These are phyloP conservation scores for Drosophila incognita DNA, from an alignment of 2,888 invertebrate species.

Conservation along the genomic window DNA sequence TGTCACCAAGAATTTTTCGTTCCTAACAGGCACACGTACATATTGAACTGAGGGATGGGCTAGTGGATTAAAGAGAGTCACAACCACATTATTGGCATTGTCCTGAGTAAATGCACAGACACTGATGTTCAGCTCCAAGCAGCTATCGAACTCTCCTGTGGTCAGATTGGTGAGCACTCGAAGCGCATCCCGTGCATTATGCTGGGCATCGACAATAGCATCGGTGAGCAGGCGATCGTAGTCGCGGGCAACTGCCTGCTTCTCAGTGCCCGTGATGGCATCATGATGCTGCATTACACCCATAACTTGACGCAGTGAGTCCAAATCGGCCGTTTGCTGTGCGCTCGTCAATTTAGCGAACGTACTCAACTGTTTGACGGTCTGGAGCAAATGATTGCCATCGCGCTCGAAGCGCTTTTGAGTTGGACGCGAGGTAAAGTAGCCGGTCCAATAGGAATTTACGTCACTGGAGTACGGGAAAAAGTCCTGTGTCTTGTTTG, in stretches of 20 bases:
- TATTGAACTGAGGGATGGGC: constrained; percentile 87
- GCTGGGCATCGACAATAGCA: constrained; percentile 88
- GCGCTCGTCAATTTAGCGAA: constrained; percentile 85
- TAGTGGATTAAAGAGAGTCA: constrained; percentile 93
- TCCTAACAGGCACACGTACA: constrained; percentile 88
- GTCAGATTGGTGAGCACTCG: constrained; percentile 73
- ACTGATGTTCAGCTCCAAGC: constrained; percentile 85
- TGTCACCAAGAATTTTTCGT: constrained; percentile 87
- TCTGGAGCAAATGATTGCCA: constrained; percentile 91
- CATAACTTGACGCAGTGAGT: constrained; percentile 86
- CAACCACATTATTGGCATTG: constrained; percentile 85
- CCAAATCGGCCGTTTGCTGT: constrained; percentile 55
- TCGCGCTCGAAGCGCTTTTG: constrained; percentile 91
- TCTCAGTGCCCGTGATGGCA: constrained; percentile 93
- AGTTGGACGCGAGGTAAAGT: constrained; percentile 93
- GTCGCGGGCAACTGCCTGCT: constrained; percentile 94
- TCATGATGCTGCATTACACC: constrained; percentile 96
- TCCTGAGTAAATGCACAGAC: constrained; percentile 89
- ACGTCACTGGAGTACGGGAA: constrained; percentile 95
- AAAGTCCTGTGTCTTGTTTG: constrained; percentile 93
- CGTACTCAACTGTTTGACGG: constrained; percentile 91
- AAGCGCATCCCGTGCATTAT: constrained; percentile 72
- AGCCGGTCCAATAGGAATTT: constrained; percentile 97
- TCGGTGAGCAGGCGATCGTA: constrained; percentile 91
- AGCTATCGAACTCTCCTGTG: constrained; percentile 79